A percentile compares a stretch with the other conserved stretches of the same genome.
Evolutionary conservation across 1,140 invertebrate species (phyloP).

Genomic region (Asobara japonica): DNA sequence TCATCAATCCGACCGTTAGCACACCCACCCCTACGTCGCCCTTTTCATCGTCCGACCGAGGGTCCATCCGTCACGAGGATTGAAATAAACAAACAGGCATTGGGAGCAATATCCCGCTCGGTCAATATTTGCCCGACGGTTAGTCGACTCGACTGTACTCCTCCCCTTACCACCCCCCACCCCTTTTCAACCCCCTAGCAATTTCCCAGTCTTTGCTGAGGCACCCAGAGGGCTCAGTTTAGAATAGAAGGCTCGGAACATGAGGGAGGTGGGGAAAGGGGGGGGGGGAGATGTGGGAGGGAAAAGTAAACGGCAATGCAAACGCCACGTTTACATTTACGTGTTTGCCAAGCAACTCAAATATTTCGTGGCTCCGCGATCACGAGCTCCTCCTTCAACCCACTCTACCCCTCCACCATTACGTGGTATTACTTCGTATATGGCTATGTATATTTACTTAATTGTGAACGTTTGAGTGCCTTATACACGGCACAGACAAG

Average conservation of each 20-base stretch:
- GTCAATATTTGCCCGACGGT: constrained; percentile 67
- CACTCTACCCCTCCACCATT: neutral
- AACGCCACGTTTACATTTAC: constrained; percentile 65
- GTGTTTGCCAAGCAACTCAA: constrained; percentile 66
- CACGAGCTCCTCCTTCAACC: constrained; percentile 41
- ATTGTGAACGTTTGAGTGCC: neutral
- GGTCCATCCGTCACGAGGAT: constrained; percentile 59
- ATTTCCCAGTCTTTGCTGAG: constrained; percentile 27
- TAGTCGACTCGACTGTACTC: constrained; percentile 60
- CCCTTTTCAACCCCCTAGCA: constrained; percentile 9
- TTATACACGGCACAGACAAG: neutral
- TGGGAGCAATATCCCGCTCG: constrained; percentile 66
- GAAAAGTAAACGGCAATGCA: constrained; percentile 65
- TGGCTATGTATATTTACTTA: constrained; percentile 26
- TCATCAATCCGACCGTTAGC: neutral
- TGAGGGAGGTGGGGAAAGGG: neutral
- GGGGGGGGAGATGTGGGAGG: constrained; percentile 30
- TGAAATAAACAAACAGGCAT: constrained; percentile 66
- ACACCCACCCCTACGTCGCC: neutral
- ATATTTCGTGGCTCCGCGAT: constrained; percentile 61
- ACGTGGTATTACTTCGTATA: constrained; percentile 36
- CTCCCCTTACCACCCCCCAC: constrained; percentile 19
- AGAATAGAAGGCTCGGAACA: neutral
- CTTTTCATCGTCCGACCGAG: constrained; percentile 24
- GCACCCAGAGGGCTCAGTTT: constrained; percentile 11